Conservation (phyloP, 2,888 invertebrate species). For the Pecten maximus region DNA sequence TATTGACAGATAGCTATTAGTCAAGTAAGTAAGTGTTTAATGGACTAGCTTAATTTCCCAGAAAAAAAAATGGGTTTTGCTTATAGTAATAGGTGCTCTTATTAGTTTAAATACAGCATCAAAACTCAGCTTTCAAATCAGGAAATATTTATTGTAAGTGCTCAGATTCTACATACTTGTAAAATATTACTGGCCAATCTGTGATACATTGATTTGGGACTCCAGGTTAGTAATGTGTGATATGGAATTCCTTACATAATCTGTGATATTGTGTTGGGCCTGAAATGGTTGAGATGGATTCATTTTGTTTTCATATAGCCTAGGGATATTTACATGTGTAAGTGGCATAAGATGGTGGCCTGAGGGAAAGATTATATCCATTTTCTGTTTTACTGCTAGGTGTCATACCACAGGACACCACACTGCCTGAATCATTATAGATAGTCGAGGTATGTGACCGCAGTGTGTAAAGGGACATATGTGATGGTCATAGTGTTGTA, state of each 20-base stretch:
- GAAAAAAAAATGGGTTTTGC: no score
- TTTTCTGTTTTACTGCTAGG: background rate
- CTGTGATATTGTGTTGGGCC: background rate
- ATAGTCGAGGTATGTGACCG: background rate
- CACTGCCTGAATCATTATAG: constrained; percentile 22
- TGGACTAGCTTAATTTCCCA: no score
- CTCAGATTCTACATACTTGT: no score
- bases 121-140: no score
- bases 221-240: no score
- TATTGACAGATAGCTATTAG: no score
- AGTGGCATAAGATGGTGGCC: background rate
- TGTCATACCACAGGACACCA: constrained; percentile 1
- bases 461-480: background rate
- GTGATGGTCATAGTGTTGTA: background rate
- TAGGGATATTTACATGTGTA: background rate
- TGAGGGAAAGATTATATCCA: background rate
- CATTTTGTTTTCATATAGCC: background rate
- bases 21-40: no score
- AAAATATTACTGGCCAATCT: no score
- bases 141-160: no score
- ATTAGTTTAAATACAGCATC: no score
- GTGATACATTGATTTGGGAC: background rate
- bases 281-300: background rate
- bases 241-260: no score
- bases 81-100: no score